Evolutionary conservation across 2,797 vertebrate species (phyloP).

Genomic region (Falco cherrug): DNA sequence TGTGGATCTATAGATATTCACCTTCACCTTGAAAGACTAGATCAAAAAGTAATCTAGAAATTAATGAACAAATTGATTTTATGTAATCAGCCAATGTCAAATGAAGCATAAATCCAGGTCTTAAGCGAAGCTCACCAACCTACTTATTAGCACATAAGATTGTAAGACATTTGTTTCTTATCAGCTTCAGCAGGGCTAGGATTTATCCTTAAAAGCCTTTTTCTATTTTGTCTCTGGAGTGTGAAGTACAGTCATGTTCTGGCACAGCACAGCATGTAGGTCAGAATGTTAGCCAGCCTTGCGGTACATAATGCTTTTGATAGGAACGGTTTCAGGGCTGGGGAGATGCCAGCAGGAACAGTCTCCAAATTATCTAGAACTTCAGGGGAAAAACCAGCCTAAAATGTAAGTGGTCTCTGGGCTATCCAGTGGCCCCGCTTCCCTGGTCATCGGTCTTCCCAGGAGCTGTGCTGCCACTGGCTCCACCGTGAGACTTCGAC

Average conservation of each 20-base stretch:
- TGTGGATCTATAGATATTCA: not conserved
- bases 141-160: not conserved
- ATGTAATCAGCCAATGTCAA: not conserved
- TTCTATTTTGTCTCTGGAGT: not conserved
- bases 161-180: not conserved
- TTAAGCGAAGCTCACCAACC: not conserved
- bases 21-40: not conserved
- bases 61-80: not conserved
- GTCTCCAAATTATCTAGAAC: not conserved
- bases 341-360: not conserved
- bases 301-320: no score
- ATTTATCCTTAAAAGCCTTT: not conserved
- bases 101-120: not conserved
- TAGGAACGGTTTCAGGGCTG: not conserved
- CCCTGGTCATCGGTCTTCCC: not conserved
- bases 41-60: not conserved
- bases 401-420: not conserved
- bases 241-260: not conserved
- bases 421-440: not conserved
- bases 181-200: not conserved
- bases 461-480: not conserved
- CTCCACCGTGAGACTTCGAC: not conserved
- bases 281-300: not conserved
- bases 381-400: not conserved
- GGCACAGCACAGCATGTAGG: not conserved